A percentile compares a stretch with the other conserved stretches of the same genome.
Evolutionary conservation across 2,797 vertebrate genomes (phyloP).

Genomic region (Pseudopleuronectes americanus): DNA sequence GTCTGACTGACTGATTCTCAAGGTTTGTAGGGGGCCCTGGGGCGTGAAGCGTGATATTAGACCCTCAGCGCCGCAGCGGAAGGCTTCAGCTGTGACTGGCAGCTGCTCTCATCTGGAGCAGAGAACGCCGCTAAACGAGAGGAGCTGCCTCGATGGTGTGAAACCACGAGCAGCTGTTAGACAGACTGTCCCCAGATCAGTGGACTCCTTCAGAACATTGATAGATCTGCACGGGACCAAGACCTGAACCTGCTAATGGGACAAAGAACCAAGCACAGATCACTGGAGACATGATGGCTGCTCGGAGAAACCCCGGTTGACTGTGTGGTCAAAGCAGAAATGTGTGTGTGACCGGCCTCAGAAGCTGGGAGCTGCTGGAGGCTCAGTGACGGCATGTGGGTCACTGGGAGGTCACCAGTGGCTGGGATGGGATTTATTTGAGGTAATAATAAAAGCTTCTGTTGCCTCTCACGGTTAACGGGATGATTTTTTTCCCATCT

Average conservation of each 20-base stretch:
- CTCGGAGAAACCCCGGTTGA: background rate
- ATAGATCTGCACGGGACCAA: conserved; percentile 6
- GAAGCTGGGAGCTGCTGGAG: background rate
- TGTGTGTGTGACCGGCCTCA: too few relatives aligned
- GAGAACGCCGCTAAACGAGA: conserved; percentile 21
- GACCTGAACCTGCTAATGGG: conserved; percentile 5
- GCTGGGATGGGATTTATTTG: too few relatives aligned
- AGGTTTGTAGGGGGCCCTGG: conserved; percentile 18
- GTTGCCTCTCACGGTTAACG: too few relatives aligned
- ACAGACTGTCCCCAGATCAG: conserved; percentile 18
- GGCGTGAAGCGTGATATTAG: conserved; percentile 8
- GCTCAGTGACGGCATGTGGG: background rate
- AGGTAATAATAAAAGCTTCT: too few relatives aligned
- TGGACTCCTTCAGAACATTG: conserved; percentile 12
- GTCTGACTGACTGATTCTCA: conserved; percentile 55
- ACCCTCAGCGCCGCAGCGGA: background rate
- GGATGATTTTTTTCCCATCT: too few relatives aligned
- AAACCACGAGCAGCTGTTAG: conserved; percentile 26
- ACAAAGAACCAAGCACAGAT: conserved; percentile 14
- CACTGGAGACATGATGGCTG: background rate
- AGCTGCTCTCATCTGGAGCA: conserved; percentile 41
- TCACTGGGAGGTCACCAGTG: too few relatives aligned
- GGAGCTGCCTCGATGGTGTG: conserved; percentile 11
- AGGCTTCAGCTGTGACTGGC: background rate
- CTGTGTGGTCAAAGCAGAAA: background rate